Evolutionary conservation across 2,888 invertebrate species (phyloP).

Genomic region (Thera britannica): DNA sequence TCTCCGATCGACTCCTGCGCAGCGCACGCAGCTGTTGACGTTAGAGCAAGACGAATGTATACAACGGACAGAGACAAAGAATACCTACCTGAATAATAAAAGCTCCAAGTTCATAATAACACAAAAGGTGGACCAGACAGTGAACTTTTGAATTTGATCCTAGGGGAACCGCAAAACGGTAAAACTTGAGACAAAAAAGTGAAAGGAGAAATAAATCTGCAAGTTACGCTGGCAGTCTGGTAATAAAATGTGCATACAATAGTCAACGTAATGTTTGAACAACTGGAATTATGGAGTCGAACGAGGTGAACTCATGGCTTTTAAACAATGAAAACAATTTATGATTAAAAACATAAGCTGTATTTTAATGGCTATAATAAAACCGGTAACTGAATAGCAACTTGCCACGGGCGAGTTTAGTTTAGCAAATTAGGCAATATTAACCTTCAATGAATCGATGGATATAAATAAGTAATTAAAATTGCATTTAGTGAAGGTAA

Average conservation of each 20-base stretch:
- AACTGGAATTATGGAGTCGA: constrained; percentile 26
- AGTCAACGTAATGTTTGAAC: constrained; percentile 32
- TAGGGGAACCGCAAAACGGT: constrained; percentile 46
- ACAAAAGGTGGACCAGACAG: constrained; percentile 63
- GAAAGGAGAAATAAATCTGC: constrained; percentile 25
- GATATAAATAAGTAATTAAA: constrained; percentile 23
- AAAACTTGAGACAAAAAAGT: constrained; percentile 34
- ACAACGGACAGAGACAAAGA: constrained; percentile 57
- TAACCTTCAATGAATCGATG: constrained; percentile 17
- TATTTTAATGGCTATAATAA: not conserved
- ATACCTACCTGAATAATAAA: constrained; percentile 77
- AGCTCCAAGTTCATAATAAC: constrained; percentile 64
- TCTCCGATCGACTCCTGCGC: constrained; percentile 77
- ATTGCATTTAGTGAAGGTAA: constrained; percentile 52
- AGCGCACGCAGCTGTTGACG: constrained; percentile 63
- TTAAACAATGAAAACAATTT: constrained; percentile 1
- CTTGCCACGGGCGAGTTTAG: not conserved
- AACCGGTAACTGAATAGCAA: not conserved
- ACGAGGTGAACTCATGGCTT: not conserved
- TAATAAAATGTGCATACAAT: constrained; percentile 10
- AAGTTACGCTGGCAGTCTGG: constrained; percentile 4
- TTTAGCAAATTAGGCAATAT: not conserved
- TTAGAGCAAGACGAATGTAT: constrained; percentile 58
- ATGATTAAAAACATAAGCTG: not conserved
- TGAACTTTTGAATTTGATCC: constrained; percentile 57